A percentile compares a stretch with the other conserved stretches of the same genome.
phyloP scores from a whole-genome alignment of 2,113 vertebrate genomes.

The Ailuropoda melanoleuca region DNA sequence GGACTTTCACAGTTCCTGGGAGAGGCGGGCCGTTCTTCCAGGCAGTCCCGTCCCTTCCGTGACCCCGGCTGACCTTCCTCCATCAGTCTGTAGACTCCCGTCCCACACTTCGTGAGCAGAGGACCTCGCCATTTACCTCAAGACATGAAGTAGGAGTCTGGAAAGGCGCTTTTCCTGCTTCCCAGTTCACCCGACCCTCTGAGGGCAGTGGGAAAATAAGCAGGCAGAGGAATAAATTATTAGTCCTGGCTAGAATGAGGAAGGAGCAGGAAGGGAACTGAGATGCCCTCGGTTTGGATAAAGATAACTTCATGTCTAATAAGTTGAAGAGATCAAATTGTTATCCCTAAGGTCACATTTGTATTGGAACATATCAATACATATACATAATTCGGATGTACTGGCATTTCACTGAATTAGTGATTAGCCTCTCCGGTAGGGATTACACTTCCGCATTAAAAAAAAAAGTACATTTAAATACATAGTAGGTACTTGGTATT shows the following conservation, averaged over 20 bases:
- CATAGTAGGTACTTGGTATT: background rate
- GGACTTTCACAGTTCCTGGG: background rate
- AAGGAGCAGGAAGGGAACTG: background rate
- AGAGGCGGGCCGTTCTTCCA: background rate
- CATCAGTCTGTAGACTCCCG: fast-evolving
- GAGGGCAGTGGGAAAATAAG: background rate
- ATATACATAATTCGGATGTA: background rate
- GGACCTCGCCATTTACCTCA: background rate
- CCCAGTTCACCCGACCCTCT: background rate
- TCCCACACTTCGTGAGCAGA: background rate
- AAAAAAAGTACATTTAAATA: background rate
- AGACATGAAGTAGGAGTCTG: background rate
- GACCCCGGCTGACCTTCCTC: background rate
- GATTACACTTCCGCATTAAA: background rate
- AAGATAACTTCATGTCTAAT: background rate
- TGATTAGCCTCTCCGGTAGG: background rate
- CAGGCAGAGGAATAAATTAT: background rate
- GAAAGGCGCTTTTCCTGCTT: background rate
- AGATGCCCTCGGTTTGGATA: background rate
- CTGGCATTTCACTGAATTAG: background rate
- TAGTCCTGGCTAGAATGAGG: background rate
- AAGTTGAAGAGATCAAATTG: background rate
- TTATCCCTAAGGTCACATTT: background rate
- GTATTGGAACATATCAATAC: background rate
- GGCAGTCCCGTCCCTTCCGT: background rate